Percentiles rank a stretch among this genome's conserved stretches.
phyloP scores from a whole-genome alignment of 64 coral and sea anemone genomes.

The Porites lutea region DNA sequence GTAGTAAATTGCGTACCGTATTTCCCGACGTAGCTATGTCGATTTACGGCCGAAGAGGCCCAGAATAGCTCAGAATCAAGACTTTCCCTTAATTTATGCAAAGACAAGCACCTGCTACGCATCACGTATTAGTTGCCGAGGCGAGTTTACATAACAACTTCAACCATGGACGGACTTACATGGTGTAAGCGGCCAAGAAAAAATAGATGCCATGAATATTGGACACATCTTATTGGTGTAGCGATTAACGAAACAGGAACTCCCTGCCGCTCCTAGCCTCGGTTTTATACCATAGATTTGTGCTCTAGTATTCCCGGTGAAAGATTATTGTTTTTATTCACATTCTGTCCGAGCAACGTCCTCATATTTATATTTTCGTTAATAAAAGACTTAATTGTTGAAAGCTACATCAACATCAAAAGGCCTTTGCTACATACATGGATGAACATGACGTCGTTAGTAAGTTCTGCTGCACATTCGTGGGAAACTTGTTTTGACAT shows the following conservation, averaged over 20 bases:
- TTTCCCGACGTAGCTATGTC: neutral
- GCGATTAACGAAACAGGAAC: too few species aligned
- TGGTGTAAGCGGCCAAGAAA: too few species aligned
- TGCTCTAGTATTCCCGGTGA: too few species aligned
- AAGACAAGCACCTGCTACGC: conserved; percentile 26
- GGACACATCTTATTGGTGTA: too few species aligned
- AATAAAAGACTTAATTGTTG: neutral
- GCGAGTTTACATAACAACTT: neutral
- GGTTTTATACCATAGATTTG: too few species aligned
- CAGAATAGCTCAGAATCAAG: neutral
- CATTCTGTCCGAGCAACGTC: too few species aligned
- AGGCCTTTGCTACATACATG: too few species aligned
- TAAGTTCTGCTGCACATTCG: neutral
- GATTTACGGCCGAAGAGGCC: neutral
- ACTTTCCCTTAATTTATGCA: conserved; percentile 30
- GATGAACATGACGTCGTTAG: too few species aligned
- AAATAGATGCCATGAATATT: too few species aligned
- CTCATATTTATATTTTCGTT: neutral
- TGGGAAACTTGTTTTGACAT: neutral
- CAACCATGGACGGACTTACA: too few species aligned
- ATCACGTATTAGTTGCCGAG: neutral
- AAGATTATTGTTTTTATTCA: too few species aligned
- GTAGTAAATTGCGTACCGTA: neutral
- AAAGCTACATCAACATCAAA: neutral
- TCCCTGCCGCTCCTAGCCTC: too few species aligned